Evolutionary conservation across 2,888 invertebrate genomes (phyloP).

Genomic region (Oeneis ivallda): DNA sequence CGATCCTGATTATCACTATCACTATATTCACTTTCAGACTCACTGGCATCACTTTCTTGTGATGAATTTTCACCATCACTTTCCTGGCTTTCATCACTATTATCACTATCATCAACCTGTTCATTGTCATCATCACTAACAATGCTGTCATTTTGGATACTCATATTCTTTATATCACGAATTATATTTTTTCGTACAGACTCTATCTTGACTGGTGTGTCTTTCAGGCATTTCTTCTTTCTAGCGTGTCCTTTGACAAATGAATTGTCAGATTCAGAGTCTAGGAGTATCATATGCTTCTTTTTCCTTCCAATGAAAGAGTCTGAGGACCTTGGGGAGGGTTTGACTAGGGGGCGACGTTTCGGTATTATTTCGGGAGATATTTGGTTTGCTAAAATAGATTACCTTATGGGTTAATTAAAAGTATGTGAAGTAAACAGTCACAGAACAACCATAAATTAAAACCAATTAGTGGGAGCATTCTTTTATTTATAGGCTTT

Average conservation of each 20-base stretch:
- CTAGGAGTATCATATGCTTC: constrained; percentile 63
- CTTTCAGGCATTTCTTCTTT: constrained; percentile 65
- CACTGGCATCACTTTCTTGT: constrained; percentile 1
- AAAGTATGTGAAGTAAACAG: neutral
- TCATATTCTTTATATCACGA: constrained; percentile 38
- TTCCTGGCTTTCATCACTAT: constrained; percentile 23
- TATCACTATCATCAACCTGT: constrained; percentile 29
- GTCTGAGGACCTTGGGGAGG: constrained; percentile 47
- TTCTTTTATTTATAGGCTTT: too few species aligned
- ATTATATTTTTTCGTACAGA: constrained; percentile 25
- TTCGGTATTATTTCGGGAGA: constrained; percentile 69
- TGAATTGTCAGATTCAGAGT: constrained; percentile 73
- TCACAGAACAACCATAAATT: neutral
- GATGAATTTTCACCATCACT: constrained; percentile 10
- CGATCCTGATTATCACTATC: neutral
- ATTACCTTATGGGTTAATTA: too few species aligned
- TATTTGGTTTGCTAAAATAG: constrained; percentile 45
- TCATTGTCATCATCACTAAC: constrained; percentile 37
- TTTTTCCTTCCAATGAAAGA: constrained; percentile 55
- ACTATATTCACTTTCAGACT: constrained; percentile 24
- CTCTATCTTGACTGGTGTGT: constrained; percentile 63
- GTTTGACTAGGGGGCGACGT: constrained; percentile 48
- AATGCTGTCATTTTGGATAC: constrained; percentile 39
- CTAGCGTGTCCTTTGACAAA: constrained; percentile 63
- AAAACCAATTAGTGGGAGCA: too few species aligned